Base-by-base conservation (phyloP, 1,140 invertebrate genomes). In the Papilio glaucus region DNA sequence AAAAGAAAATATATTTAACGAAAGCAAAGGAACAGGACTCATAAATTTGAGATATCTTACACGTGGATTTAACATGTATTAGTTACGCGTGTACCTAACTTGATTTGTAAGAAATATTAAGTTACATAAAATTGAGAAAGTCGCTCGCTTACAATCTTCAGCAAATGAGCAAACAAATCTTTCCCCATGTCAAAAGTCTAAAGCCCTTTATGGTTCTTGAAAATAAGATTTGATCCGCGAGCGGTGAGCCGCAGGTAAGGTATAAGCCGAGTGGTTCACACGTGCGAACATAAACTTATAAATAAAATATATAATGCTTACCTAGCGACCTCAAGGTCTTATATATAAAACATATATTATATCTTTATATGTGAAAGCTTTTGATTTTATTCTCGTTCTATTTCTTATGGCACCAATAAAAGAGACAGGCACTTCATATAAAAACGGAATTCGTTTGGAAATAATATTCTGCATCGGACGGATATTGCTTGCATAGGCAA, bases 401-500 rank as follows among this genome's bases (percentile, higher is more conserved):
- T 21, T 57, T 57, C 10, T 1, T 4, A 57, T 4, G 24, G 10
- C 24, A 26, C 10, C 21, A 26, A 26, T 18, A 21, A 57, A 57
- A 57, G 24, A 9, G 4, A 15, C 42, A 15, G 49, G 18, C 21
- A 24, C 49, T 57, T 57, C 21, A 57, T 18, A 49, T 8, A 49
- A 49, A 49, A 49, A 21, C 0, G 18, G 8, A 49, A 37, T 62
- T 15, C 61, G 61, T 37, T 62, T 38, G n/a, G 61, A 37, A 62
- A 62, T 62, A 62, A 62, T 15, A 33, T 21, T 37, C 13, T 37
- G 61, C 29, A 62, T 15, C 39, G 45, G 42, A 67, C 18, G 62
- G 65, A 73, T 75, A 75, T 67, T 75, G 73, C 73, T 62, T 62
- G 71, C 62, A 72, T 69, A 60, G 38, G 61, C 61, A 62, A 76